Evolutionary conservation across 1,140 invertebrate species (phyloP).

Genomic region (Drosophila persimilis): DNA sequence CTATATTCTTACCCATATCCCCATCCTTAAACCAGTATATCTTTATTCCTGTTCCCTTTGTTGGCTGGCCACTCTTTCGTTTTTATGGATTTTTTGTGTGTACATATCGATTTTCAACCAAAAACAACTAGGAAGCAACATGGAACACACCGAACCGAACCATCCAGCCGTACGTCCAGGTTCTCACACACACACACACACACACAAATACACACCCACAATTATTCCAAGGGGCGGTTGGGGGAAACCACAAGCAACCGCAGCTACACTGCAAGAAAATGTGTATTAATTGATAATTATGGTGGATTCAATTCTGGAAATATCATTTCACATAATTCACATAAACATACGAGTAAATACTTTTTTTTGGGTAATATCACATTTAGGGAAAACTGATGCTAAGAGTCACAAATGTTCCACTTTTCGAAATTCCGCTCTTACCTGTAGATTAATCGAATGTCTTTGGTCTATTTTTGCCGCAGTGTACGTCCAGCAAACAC

Average conservation of each 20-base stretch:
- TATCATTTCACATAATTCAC: no score
- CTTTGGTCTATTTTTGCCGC: neutral
- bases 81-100: conserved; percentile 44
- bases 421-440: no score
- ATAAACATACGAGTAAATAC: no score
- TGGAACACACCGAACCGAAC: conserved; percentile 19
- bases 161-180: conserved; percentile 44
- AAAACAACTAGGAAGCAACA: conserved; percentile 60
- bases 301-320: neutral
- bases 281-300: conserved; percentile 1
- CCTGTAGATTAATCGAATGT: no score
- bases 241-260: conserved; percentile 54
- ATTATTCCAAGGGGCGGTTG: conserved; percentile 36
- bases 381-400: no score
- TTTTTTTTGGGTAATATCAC: no score
- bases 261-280: conserved; percentile 36
- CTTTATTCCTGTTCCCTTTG: conserved; percentile 1
- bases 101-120: conserved; percentile 65
- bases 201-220: conserved; percentile 41
- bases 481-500: conserved; percentile 11
- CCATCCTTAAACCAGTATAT: neutral
- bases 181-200: conserved; percentile 36
- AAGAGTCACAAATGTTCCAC: no score
- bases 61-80: conserved; percentile 18
- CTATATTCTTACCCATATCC: neutral